Base-by-base conservation (phyloP, 92 coral and sea anemone species). In the Paramuricea clavata region DNA sequence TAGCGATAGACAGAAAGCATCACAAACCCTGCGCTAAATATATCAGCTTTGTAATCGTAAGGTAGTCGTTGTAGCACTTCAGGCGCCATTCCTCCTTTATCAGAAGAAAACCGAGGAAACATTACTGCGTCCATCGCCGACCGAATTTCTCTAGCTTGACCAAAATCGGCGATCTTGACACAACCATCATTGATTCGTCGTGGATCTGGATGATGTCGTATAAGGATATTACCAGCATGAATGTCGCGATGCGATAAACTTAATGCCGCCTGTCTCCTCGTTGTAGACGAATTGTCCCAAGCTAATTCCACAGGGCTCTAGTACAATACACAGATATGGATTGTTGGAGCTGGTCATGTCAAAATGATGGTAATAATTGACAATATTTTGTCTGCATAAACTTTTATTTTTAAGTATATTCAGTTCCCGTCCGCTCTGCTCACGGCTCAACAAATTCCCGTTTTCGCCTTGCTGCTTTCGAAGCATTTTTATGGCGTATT, bases 111-210 rank as follows among this genome's bases (percentile, higher is more conserved):
- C n/a, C n/a, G n/a, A n/a, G n/a, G n/a, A n/a, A n/a, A n/a, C n/a
- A n/a, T n/a, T n/a, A n/a, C n/a, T n/a, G n/a, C n/a, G n/a, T n/a
- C n/a, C n/a, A n/a, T n/a, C n/a, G n/a, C n/a, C 39, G 34, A n/a
- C 7, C 56, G 35, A 26, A 47, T n/a, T 23, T 76, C 34, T 15
- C 72, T 32, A 28, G 83, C 83, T 17, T 56, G 52, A 8, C 83
- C 83, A 59, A 56, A 78, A 60, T 78, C 83, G 42, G 83, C 83
- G 30, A 78, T 78, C 54, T 78, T 78, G 32, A 78, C 56, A 10
- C 9, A 15, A 49, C 22, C 35, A 34, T 57, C 72, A 3, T 19
- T 2, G 2, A 78, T n/a, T 32, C n/a, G 27, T 34, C 12, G 21
- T 22, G 83, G 83, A 28, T 22, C 17, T n/a, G 83, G 83, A n/a